Evolutionary conservation across 2,113 vertebrate species (phyloP).

Genomic region (Oceanites oceanicus): DNA sequence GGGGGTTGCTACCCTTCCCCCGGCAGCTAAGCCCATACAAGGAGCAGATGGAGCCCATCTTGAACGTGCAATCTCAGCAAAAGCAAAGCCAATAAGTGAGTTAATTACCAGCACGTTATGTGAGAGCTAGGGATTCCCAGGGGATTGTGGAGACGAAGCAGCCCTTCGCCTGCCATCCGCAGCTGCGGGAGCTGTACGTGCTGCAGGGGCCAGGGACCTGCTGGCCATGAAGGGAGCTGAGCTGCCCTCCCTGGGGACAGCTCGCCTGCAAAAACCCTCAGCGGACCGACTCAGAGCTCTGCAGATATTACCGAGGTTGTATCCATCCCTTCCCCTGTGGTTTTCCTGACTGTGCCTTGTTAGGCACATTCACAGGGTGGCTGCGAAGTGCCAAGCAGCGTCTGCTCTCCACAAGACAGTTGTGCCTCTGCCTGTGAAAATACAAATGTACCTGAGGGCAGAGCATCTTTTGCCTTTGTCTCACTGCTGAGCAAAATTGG

Average conservation of each 20-base stretch:
- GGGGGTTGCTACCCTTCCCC: neutral
- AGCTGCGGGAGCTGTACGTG: neutral
- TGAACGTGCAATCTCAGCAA: constrained; percentile 70
- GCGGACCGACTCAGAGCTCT: rapidly evolving
- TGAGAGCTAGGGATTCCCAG: constrained; percentile 10
- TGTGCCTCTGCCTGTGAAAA: neutral
- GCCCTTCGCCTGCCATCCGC: neutral
- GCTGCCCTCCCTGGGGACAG: neutral
- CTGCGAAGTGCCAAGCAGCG: neutral
- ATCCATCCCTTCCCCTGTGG: neutral
- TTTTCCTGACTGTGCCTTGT: neutral
- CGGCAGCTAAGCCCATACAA: neutral
- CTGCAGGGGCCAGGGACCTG: rapidly evolving
- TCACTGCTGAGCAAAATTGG: neutral
- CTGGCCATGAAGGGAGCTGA: neutral
- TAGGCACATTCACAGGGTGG: neutral
- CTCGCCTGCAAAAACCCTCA: rapidly evolving
- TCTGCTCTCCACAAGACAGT: neutral
- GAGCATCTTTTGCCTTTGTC: neutral
- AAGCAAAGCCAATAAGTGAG: constrained; percentile 69
- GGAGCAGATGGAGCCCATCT: constrained; percentile 61
- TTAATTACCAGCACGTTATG: constrained; percentile 60
- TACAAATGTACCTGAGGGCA: neutral
- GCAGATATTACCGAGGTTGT: neutral
- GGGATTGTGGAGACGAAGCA: neutral